Evolutionary conservation across 92 coral and sea anemone genomes (phyloP).

Genomic region (Pocillopora meandrina): DNA sequence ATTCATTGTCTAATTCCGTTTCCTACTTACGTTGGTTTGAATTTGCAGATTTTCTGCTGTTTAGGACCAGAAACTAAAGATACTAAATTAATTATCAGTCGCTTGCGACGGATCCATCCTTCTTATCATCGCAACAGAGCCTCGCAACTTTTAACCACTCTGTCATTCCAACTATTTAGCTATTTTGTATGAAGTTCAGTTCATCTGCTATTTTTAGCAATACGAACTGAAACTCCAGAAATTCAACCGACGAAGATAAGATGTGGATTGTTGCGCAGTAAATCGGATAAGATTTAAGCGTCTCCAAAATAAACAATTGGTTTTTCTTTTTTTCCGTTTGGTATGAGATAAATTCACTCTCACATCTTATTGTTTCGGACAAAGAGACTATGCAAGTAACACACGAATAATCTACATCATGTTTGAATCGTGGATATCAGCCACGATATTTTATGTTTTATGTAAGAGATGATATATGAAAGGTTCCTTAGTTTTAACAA

Average conservation of each 20-base stretch:
- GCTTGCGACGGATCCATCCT: background rate
- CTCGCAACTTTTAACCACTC: background rate
- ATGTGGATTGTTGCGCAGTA: background rate
- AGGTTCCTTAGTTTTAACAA: background rate
- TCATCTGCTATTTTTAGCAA: background rate
- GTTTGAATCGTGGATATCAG: background rate
- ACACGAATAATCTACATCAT: background rate
- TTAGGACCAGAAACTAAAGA: background rate
- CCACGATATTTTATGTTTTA: background rate
- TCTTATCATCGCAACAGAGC: background rate
- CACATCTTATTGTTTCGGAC: too few relatives aligned
- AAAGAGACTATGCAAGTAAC: background rate
- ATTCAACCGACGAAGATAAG: background rate
- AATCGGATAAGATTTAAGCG: constrained; percentile 6
- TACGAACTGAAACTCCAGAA: constrained; percentile 9
- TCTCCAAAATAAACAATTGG: background rate
- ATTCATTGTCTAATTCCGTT: constrained; percentile 2
- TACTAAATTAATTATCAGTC: background rate
- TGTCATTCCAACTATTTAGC: background rate
- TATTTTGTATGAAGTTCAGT: background rate
- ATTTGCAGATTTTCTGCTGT: background rate
- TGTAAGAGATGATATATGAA: background rate
- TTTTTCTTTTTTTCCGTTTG: background rate
- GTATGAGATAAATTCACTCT: too few relatives aligned
- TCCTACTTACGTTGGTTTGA: background rate